phyloP scores from a whole-genome alignment of 2,113 vertebrate species.

The Pollachius pollachius region DNA sequence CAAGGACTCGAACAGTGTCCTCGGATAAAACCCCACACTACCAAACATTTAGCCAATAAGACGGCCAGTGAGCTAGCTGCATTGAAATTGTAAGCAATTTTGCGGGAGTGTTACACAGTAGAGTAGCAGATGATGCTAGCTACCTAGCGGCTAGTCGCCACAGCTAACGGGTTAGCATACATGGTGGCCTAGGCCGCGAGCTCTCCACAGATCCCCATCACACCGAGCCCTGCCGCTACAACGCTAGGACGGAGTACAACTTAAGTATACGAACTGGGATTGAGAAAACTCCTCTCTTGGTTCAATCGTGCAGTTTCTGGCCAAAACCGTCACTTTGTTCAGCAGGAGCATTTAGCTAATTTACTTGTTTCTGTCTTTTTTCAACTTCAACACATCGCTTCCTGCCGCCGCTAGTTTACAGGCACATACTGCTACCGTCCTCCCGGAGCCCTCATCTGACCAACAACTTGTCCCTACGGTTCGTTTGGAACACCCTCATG shows the following conservation, averaged over 20 bases:
- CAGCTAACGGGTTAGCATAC: slow-evolving; percentile 38
- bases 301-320: slow-evolving; percentile 25
- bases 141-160: slow-evolving; percentile 17
- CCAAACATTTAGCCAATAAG: slow-evolving; percentile 41
- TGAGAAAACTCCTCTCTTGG: slow-evolving; percentile 11
- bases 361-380: slow-evolving; percentile 71
- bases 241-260: slow-evolving; percentile 46
- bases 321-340: slow-evolving; percentile 62
- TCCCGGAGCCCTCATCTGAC: slow-evolving; percentile 57
- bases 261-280: slow-evolving; percentile 1
- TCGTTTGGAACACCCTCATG: slow-evolving; percentile 56
- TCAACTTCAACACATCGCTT: slow-evolving; percentile 70
- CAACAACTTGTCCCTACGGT: slow-evolving; percentile 66
- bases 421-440: slow-evolving; percentile 56
- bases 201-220: slow-evolving; percentile 67
- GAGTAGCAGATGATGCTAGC: slow-evolving; percentile 47
- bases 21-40: slow-evolving; percentile 13
- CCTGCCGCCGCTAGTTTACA: slow-evolving; percentile 60
- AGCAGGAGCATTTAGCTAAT: slow-evolving; percentile 50
- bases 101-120: not conserved
- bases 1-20: not conserved
- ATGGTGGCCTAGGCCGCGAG: slow-evolving; percentile 73
- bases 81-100: not conserved
- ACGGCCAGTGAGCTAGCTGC: slow-evolving; percentile 7
- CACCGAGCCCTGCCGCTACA: slow-evolving; percentile 47